Conservation (phyloP, 2,888 invertebrate genomes). For the Hydrotaea diabolus region DNA sequence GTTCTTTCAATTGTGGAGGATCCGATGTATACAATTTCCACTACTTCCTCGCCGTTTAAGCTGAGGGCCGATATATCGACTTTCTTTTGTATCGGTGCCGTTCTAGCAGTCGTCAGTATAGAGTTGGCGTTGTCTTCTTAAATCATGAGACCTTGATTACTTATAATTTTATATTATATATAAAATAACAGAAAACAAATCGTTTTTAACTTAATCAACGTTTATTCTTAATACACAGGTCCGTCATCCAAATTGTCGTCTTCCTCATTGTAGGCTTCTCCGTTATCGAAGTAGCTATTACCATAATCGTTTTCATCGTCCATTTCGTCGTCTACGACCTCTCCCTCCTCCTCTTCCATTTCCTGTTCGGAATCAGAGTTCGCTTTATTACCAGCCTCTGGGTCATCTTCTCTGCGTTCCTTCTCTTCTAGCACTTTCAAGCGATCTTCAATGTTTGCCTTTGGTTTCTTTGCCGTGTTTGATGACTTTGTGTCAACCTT, state of each 20-base stretch:
- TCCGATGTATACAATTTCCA: no score
- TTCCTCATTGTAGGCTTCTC: conserved; percentile 92
- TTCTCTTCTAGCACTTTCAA: conserved; percentile 87
- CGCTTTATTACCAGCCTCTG: conserved; percentile 84
- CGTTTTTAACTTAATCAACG: no score
- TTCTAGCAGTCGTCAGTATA: no score
- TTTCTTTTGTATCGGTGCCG: no score
- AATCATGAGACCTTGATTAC: no score
- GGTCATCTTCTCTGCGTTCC: conserved; percentile 82
- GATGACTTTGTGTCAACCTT: conserved; percentile 63
- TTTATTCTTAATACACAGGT: conserved; percentile 84
- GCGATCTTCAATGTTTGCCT: conserved; percentile 77
- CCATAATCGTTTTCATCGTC: conserved; percentile 94
- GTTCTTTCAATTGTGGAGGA: no score
- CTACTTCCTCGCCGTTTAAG: no score
- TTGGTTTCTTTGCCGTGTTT: conserved; percentile 70
- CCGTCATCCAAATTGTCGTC: conserved; percentile 93
- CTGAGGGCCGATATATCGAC: no score
- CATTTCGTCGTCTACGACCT: conserved; percentile 87
- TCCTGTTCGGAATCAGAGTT: conserved; percentile 82
- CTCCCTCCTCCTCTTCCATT: conserved; percentile 73
- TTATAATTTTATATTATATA: no score
- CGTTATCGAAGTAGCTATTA: conserved; percentile 93
- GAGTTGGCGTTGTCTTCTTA: no score
- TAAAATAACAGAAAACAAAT: no score